Percentiles rank a stretch among this genome's conserved stretches.
Conservation (phyloP, 2,113 vertebrate genomes). For the Crotalus helleri region DNA sequence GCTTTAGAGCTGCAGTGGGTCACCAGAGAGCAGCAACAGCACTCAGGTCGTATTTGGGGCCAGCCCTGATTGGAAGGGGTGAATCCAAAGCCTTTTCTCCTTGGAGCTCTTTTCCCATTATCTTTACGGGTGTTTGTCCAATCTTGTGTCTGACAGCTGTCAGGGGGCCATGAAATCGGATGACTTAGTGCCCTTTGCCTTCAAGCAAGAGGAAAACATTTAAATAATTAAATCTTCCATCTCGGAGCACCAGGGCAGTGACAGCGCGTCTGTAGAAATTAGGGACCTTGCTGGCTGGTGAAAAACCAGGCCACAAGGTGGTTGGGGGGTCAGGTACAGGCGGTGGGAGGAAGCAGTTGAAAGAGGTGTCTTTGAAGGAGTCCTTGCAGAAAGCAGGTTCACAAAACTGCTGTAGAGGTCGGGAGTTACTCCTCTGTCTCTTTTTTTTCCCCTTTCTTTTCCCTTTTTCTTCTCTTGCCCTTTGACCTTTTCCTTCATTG, state of each 20-base stretch:
- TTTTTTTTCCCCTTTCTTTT: too few relatives aligned
- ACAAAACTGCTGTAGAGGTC: neutral
- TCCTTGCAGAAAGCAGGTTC: neutral
- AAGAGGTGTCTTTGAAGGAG: neutral
- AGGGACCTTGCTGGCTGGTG: neutral
- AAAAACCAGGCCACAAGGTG: neutral
- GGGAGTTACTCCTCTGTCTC: too few relatives aligned
- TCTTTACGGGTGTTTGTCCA: neutral
- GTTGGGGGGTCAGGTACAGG: neutral
- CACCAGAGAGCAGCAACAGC: too few relatives aligned
- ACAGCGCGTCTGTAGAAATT: neutral
- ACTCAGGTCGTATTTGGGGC: neutral
- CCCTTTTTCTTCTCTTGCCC: too few relatives aligned
- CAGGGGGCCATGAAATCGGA: conserved; percentile 5
- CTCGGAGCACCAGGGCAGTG: neutral
- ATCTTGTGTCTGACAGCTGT: conserved; percentile 10
- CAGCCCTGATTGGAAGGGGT: neutral
- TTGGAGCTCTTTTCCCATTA: neutral
- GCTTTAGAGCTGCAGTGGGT: neutral
- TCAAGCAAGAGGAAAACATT: neutral
- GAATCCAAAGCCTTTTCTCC: neutral
- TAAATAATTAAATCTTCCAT: neutral
- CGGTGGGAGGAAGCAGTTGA: neutral
- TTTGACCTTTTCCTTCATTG: too few relatives aligned
- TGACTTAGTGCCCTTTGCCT: conserved; percentile 10